Evolutionary conservation across 2,113 vertebrate species (phyloP), one percentile per base, ranked within the genome.

Genomic region (Spea bombifrons): DNA sequence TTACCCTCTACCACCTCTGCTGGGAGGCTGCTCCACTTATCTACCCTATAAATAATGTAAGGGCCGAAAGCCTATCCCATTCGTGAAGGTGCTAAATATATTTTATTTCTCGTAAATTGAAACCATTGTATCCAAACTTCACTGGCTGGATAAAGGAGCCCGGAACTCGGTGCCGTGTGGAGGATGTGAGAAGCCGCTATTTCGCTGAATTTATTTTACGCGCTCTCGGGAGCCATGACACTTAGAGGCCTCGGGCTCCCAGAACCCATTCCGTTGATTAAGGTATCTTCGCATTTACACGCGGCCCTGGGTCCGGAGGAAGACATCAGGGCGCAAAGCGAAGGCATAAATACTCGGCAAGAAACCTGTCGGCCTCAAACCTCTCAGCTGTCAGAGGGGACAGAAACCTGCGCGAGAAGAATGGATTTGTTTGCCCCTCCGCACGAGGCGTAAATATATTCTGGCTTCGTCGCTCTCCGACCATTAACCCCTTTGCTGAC

Each of bases 231-330:
- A 71, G 80, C 80, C 83, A 82, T 73, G 71, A 82, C 72, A 83
- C 75, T 0, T 0, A 6, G 49, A n/a, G 77, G 71, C 83, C 81
- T 48, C 64, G 71, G 84, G 81, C 78, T 59, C 45, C 73, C 80
- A 69, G 67, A 86, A 79, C 50, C 65, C 49, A 76, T 57, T 70
- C 76, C 77, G 53, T 71, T 75, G 81, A 87, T 87, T 84, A 84
- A 84, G 80, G 64, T 78, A 71, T 72, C 85, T 87, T 81, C 66
- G 80, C 84, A 84, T 84, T 82, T 76, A 84, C 64, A 44, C 2
- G 0, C 17, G 71, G 67, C 17, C 66, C 75, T 82, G 47, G 63
- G 81, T 81, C 81, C 77, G 67, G 79, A 83, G 69, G 80, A 82
- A 77, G 73, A 71, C 65, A 73, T 59, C 44, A 66, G 52, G 50